phyloP scores from a whole-genome alignment of 1,140 invertebrate genomes.

The Mizuhopecten yessoensis region DNA sequence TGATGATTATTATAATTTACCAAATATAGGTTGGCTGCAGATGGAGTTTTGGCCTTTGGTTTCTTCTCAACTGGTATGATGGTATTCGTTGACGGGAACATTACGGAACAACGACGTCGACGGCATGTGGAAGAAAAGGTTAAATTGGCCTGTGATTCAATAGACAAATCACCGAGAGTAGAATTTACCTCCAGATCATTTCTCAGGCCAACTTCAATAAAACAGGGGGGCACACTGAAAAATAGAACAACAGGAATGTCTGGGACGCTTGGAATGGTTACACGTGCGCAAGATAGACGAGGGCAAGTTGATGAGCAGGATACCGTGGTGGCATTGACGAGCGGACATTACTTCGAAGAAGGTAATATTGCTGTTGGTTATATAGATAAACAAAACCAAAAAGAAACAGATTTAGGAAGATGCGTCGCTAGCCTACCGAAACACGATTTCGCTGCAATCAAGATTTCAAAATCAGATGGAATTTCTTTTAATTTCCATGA shows the following conservation, averaged over 20 bases:
- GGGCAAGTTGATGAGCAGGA: not conserved
- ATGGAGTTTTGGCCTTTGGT: not conserved
- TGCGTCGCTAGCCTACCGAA: not conserved
- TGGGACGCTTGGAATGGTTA: not conserved
- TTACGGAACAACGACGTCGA: not conserved
- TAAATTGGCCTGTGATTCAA: not conserved
- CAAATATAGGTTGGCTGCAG: not conserved
- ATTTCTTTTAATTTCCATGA: not conserved
- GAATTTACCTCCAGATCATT: not conserved
- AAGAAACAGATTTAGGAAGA: not conserved
- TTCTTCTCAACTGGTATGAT: not conserved
- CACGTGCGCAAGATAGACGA: not conserved
- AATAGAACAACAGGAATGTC: not conserved
- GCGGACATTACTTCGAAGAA: constrained; percentile 32
- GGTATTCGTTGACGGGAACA: not conserved
- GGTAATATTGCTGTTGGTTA: not conserved
- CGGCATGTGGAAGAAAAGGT: not conserved
- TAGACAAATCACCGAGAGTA: not conserved
- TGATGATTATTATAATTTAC: not conserved
- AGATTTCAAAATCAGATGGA: not conserved
- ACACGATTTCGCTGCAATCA: not conserved
- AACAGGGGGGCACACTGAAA: not conserved
- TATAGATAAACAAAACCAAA: too few species aligned
- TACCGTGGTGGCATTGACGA: not conserved
- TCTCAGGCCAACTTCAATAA: not conserved